Base-by-base conservation (phyloP, 2,797 vertebrate genomes). In the Characodon lateralis region DNA sequence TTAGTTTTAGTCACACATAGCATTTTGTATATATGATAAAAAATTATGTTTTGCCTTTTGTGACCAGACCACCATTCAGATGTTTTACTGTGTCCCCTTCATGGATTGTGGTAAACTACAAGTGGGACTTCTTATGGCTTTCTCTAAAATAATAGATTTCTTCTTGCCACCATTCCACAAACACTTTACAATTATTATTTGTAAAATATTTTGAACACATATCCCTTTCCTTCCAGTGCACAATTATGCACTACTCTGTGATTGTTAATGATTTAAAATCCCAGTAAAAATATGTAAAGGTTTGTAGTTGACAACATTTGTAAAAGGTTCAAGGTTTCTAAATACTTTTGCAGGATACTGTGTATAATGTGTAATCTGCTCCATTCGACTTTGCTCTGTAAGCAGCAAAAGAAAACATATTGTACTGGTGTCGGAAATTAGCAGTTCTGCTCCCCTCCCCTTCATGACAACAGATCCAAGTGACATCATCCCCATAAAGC, bases 401-500 rank as follows among this genome's bases (percentile, higher is more conserved):
- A 46, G 24, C 26, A 72, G 5, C 26, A 35, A 53, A 55, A 55
- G 14, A 14, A 80, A 59, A 73, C 39, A 58, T 14, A 78, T 26
- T 79, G 31, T 18, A 51, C 41, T 82, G 78, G 83, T 85, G 65
- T 88, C 78, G 86, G 76, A 87, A 48, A 84, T 18, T 39, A 85
- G 31, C 77, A 79, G 43, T 70, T 69, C 69, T 74, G 26, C 78
- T 79, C 39, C 61, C 80, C 76, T 79, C 73, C 6, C 35, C 12
- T 77, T 81, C 72, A 68, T 50, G 56, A 85, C 76, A 89, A 78
- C 83, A 84, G 82, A 92, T 87, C 83, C 71, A 53, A 61, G 85
- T 92, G 89, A 92, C 91, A 86, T 93, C 91, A 94, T 89, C 31
- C 65, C 88, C 88, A 79, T 86, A 84, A 85, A 86, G 81, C 72